A percentile compares a stretch with the other conserved stretches of the same genome.
Evolutionary conservation across 2,888 invertebrate genomes (phyloP).

Genomic region (Mystacides longicornis): DNA sequence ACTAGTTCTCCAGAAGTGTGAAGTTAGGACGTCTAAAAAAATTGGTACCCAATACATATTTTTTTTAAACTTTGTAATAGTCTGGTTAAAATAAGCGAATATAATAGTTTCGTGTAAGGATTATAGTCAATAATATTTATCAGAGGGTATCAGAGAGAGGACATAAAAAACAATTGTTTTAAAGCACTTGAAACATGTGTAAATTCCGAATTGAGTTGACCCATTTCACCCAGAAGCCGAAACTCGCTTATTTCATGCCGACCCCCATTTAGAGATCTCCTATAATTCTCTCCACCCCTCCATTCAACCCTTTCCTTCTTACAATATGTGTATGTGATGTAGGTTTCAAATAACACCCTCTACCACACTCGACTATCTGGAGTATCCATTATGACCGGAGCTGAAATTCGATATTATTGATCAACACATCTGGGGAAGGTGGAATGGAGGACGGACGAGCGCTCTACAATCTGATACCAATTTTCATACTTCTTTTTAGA

Average conservation of each 20-base stretch:
- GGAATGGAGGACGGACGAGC: not conserved
- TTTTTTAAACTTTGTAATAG: too few species aligned
- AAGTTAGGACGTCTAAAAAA: too few species aligned
- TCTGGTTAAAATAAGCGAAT: too few species aligned
- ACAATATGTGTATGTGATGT: not conserved
- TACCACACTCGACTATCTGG: not conserved
- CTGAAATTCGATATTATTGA: not conserved
- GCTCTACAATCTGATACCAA: not conserved
- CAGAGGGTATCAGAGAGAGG: not conserved
- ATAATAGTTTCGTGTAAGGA: too few species aligned
- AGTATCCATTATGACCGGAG: slow-evolving; percentile 1
- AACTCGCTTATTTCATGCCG: not conserved
- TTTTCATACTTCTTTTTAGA: not conserved
- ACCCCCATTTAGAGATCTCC: not conserved
- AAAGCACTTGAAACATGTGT: slow-evolving; percentile 6
- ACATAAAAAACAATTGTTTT: slow-evolving; percentile 11
- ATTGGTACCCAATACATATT: too few species aligned
- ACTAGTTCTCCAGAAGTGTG: too few species aligned
- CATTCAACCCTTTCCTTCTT: not conserved
- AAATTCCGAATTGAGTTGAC: slow-evolving; percentile 3
- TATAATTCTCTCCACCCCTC: not conserved
- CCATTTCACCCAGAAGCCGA: not conserved
- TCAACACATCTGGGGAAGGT: too few species aligned
- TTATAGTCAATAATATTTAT: not conserved
- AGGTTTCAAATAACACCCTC: not conserved